Evolutionary conservation across 2,113 vertebrate species (phyloP).

Genomic region (Tor tambroides): DNA sequence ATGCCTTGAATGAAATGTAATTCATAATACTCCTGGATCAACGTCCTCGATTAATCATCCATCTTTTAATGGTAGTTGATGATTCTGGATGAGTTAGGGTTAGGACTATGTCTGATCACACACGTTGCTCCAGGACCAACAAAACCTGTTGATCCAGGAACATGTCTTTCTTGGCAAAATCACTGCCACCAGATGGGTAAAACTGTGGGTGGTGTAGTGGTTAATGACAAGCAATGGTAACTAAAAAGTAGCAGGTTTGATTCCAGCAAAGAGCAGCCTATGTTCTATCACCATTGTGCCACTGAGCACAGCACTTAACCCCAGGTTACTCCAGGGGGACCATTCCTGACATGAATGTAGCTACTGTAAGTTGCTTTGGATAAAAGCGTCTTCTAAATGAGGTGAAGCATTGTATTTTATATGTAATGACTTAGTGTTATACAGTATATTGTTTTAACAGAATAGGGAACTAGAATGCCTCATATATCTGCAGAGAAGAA

Average conservation of each 20-base stretch:
- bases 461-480: neutral
- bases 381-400: neutral
- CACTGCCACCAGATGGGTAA: no score
- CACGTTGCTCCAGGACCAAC: no score
- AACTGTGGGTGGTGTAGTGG: no score
- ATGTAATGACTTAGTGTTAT: neutral
- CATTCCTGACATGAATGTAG: neutral
- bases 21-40: no score
- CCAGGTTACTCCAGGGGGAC: neutral
- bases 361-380: neutral
- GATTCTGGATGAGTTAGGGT: neutral
- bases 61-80: neutral
- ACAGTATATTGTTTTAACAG: neutral
- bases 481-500: constrained; percentile 4
- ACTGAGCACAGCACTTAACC: constrained; percentile 20
- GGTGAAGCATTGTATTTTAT: neutral
- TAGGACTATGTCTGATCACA: no score
- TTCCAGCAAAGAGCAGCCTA: neutral
- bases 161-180: no score
- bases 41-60: neutral
- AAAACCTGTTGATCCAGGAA: no score
- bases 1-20: neutral
- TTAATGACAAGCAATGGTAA: neutral
- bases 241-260: neutral
- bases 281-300: neutral